Evolutionary conservation across 1,140 invertebrate species (phyloP), one percentile per base, ranked within the genome.

Genomic region (Pogonus chalceus): DNA sequence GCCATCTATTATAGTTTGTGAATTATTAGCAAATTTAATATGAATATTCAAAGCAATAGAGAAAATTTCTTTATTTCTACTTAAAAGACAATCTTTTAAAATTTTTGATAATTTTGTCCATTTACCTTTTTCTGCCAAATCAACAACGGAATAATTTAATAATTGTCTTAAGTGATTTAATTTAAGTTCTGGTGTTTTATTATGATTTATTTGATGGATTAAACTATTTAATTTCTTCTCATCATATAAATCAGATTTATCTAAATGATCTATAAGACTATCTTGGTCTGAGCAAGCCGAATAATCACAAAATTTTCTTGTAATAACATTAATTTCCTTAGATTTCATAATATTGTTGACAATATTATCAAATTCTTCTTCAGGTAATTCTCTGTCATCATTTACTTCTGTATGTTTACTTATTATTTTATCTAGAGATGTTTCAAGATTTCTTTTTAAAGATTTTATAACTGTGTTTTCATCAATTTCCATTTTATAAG

Each of bases 71-170:
- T 57, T 47, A 49, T 52, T 55, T 4, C 23, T 12, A 49, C 47
- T 54, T 46, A 52, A 35, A 10, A 59, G 57, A 52, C 58, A 59
- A 37, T 59, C 49, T 20, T 53, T 49, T 21, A 59, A 47, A 22
- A 49, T 54, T 35, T 52, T 24, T 16, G 53, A 49, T 21, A 59
- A 21, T 4, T 52, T 39, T 12, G 37, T 22, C 58, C 58, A 59
- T 24, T 56, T 16, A 23, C 48, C 22, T 31, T 56, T 9, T 20
- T 51, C 26, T n/a, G 16, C 26, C 10, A 35, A 37, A 46, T 53
- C 51, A 16, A 53, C 20, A 2, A 46, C 14, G 23, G 22, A 26
- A 43, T 7, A 20, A 16, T 31, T n/a, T 18, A 53, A 47, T 16
- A 53, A 20, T 26, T 26, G 22, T 16, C 26, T 22, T 3, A 53